Percentiles rank a stretch among this genome's conserved stretches.
phyloP scores from a whole-genome alignment of 1,140 invertebrate genomes.

The Aphidius gifuensis region DNA sequence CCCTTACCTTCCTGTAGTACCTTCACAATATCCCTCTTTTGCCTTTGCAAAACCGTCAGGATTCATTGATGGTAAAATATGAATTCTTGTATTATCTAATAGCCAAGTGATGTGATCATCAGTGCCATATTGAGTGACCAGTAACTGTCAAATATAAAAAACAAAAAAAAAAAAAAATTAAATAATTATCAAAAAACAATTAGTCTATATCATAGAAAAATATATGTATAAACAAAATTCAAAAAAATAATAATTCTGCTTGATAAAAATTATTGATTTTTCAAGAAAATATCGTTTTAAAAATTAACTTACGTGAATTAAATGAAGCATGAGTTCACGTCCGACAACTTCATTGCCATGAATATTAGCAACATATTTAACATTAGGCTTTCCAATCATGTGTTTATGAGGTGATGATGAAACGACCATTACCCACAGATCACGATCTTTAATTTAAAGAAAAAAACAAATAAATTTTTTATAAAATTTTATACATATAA shows the following conservation, averaged over 20 bases:
- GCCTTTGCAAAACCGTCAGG: constrained; percentile 87
- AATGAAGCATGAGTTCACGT: constrained; percentile 80
- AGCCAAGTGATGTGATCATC: constrained; percentile 82
- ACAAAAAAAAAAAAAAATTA: no score
- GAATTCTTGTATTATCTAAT: constrained; percentile 85
- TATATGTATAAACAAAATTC: no score
- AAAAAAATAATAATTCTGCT: no score
- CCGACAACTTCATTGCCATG: constrained; percentile 90
- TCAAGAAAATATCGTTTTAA: not conserved
- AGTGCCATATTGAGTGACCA: constrained; percentile 76
- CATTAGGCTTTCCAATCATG: constrained; percentile 87
- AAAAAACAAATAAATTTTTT: not conserved
- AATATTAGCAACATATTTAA: constrained; percentile 90
- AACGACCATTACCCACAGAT: constrained; percentile 94
- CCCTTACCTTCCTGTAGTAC: constrained; percentile 72
- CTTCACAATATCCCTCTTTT: constrained; percentile 82
- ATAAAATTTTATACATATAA: not conserved
- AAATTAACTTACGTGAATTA: constrained; percentile 68
- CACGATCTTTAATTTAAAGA: constrained; percentile 63
- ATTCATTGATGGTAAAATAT: constrained; percentile 90
- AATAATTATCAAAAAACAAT: no score
- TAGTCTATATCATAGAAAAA: no score
- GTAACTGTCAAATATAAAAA: constrained; percentile 56
- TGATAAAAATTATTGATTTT: no score
- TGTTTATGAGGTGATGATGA: constrained; percentile 85